Evolutionary conservation across 2,888 invertebrate species (phyloP), one percentile per base, ranked within the genome.

Genomic region (Xanthia togata): DNA sequence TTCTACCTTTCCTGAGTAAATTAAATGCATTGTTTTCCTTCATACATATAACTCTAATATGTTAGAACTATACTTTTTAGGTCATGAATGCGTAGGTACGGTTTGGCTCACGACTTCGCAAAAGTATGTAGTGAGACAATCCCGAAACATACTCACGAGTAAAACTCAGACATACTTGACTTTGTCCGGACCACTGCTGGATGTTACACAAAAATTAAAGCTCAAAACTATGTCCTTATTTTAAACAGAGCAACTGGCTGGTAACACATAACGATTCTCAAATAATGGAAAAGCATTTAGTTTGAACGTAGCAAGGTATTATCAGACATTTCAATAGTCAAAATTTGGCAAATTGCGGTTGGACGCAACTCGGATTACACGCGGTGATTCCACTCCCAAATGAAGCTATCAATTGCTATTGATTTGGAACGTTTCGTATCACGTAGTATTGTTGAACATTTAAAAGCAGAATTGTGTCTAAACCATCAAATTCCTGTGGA

Each of bases 391-490:
- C 73, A 67, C 68, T 70, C 77, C 50, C 47, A 79, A 84, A 90
- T 87, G 76, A 83, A 87, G 81, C 81, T 83, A 87, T 87, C 88
- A 79, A 88, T 81, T 81, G 86, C 80, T 76, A 80, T 82, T 82
- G 70, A 79, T 83, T 84, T 62, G 68, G 60, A 73, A 77, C 64
- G 68, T 79, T 78, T 63, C 20, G 50, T 76, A 74, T 73, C 68
- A 70, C 59, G 35, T 38, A 55, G 55, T 53, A 80, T 67, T 79
- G 68, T 74, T 74, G 67, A 35, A 65, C 57, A 63, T 77, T 71
- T 71, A 71, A 71, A 73, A 55, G 23, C 72, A 31, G 35, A 44
- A 69, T 60, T 71, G 57, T 73, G 17, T n/a, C 44, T 69, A 63
- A 64, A 44, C 17, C 20, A 41, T 44, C 17, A 38, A 50, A 31